A percentile compares a stretch with the other conserved stretches of the same genome.
Evolutionary conservation across 2,797 vertebrate species (phyloP).

Genomic region (Tadarida brasiliensis): DNA sequence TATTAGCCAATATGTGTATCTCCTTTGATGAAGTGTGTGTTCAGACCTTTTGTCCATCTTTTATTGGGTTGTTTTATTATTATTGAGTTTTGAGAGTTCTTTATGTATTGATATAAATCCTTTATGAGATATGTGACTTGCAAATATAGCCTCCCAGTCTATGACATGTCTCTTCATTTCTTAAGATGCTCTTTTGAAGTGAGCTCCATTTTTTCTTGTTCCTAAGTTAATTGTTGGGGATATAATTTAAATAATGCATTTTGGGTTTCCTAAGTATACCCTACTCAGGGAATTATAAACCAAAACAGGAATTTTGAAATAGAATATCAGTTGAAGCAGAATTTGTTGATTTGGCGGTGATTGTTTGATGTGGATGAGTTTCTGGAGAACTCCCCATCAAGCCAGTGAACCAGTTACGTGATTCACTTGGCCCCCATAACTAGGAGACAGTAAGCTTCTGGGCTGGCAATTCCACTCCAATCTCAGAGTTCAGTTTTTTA

Average conservation of each 20-base stretch:
- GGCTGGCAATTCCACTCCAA: not conserved
- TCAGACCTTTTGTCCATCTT: not conserved
- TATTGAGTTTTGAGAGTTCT: not conserved
- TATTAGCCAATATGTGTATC: not conserved
- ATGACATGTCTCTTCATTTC: not conserved
- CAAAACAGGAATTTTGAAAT: not conserved
- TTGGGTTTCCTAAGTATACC: not conserved
- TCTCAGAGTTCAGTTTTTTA: conserved; percentile 13
- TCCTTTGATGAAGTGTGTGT: not conserved
- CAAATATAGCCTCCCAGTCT: not conserved
- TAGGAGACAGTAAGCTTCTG: not conserved
- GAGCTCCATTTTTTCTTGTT: not conserved
- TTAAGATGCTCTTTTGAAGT: conserved; percentile 4
- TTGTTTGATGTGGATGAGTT: not conserved
- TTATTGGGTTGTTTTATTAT: not conserved
- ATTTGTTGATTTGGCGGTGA: not conserved
- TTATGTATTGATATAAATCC: not conserved
- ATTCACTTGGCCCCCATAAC: not conserved
- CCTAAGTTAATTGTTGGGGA: not conserved
- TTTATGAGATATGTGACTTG: not conserved
- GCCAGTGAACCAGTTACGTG: not conserved
- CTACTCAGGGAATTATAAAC: not conserved
- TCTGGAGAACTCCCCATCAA: not conserved
- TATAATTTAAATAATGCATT: not conserved
- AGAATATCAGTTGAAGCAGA: not conserved